These are phyloP conservation scores for Poeciliopsis presidionis DNA, from an alignment of 2,797 vertebrate species.

Conservation along the genomic window DNA sequence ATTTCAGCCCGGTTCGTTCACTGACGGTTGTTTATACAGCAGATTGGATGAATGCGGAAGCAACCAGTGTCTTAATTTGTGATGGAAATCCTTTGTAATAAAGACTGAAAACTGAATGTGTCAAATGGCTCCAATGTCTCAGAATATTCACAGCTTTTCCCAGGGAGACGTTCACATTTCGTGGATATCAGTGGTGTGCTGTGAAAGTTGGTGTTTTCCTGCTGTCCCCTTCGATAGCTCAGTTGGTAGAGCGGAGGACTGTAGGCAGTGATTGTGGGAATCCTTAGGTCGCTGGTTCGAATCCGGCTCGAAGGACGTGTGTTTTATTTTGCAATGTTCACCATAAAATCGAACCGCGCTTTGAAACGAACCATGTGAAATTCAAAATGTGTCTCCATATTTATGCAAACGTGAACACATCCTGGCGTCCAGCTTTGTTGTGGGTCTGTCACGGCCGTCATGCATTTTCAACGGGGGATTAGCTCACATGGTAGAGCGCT, in stretches of 20 bases:
- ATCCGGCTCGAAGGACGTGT: constrained; percentile 60
- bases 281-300: constrained; percentile 70
- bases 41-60: constrained; percentile 38
- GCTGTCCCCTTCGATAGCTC: constrained; percentile 50
- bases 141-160: not conserved
- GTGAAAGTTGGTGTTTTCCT: rapidly evolving
- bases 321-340: not conserved
- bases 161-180: not conserved
- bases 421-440: too few species aligned
- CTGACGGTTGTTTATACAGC: constrained; percentile 18
- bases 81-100: constrained; percentile 77
- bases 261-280: constrained; percentile 15
- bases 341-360: not conserved
- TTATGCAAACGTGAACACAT: too few species aligned
- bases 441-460: too few species aligned
- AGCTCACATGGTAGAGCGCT: constrained; percentile 16
- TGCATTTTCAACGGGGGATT: not conserved
- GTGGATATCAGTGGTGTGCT: not conserved
- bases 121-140: not conserved
- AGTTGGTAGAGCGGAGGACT: constrained; percentile 69
- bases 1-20: constrained; percentile 36
- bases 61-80: constrained; percentile 66
- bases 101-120: constrained; percentile 43
- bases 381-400: not conserved
- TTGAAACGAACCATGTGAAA: not conserved